Base-by-base conservation (phyloP, 2,113 vertebrate species). In the Tinamus guttatus region DNA sequence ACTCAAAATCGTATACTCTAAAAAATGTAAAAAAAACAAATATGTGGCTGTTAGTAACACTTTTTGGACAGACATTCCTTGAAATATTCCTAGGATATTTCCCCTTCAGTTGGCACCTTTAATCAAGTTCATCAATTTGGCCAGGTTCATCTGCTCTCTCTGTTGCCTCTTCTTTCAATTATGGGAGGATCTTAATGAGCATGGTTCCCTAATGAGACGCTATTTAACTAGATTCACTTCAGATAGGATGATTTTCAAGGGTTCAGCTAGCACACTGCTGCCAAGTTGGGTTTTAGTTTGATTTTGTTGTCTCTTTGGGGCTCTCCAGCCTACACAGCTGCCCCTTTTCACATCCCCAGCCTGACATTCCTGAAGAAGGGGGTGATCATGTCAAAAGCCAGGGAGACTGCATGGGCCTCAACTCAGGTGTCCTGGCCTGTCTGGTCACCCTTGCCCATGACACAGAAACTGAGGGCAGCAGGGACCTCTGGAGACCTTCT, bases 391-490 rank as follows among this genome's bases (percentile, higher is more conserved):
- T 34, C 59, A 20, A 8, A 47, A 20, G 45, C 47, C 47, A 49
- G 11, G 0, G 2, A 34, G 45, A 71, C 4, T 52, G 11, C 11
- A 14, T 0, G 0, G 16, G 9, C n/a, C 34, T 2, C 0, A 25
- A 15, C 9, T 8, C 51, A 34, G 56, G 11, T 56, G 13, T 21
- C 27, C 0, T 1, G 51, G 54, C 28, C 32, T 16, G 28, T 56
- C 54, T 32, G 54, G 54, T 32, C 30, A 17, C 8, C 52, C 54
- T 56, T 56, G 13, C 16, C 28, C 28, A 16, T 56, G 52, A 56
- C 27, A 32, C 54, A 10, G 54, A 56, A 32, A 56, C 32, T 56
- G 28, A 22, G 27, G 8, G 14, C 30, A 14, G 27, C 52, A 30
- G 52, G 52, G 52, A 54, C 52, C 52, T 54, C 27, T 54, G 54